Conservation (phyloP, 2,888 invertebrate genomes). For the Noctuana brunneofusca region DNA sequence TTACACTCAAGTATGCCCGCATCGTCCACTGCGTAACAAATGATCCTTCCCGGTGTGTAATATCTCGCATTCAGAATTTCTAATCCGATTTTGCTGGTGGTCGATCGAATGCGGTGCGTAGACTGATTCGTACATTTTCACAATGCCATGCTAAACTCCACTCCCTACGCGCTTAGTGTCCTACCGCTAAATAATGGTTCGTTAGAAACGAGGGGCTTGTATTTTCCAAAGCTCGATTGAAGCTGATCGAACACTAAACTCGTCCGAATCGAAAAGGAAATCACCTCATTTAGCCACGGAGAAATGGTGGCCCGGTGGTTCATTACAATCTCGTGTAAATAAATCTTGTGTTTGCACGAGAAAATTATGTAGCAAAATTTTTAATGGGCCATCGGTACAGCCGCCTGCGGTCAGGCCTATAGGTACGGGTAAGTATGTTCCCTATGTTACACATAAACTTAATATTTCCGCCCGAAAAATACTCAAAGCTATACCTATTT, state of each 20-base stretch:
- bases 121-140: conserved; percentile 36
- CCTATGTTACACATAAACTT: not conserved
- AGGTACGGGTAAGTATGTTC: not conserved
- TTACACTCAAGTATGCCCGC: conserved; percentile 41
- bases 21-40: conserved; percentile 43
- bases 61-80: conserved; percentile 44
- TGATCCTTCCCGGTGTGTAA: conserved; percentile 41
- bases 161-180: not conserved
- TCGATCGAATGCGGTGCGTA: conserved; percentile 41
- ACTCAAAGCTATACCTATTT: not conserved
- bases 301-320: not conserved
- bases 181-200: not conserved
- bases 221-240: not conserved
- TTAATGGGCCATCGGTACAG: not conserved
- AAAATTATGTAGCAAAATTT: not conserved
- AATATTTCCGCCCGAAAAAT: not conserved
- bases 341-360: conserved; percentile 1
- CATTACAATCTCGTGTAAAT: not conserved
- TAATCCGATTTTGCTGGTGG: conserved; percentile 43
- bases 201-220: not conserved
- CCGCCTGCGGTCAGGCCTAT: not conserved
- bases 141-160: conserved; percentile 1
- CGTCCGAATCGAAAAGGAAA: not conserved
- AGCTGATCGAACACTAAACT: not conserved
- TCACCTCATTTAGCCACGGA: not conserved